Base-by-base conservation (phyloP, 2,797 vertebrate genomes). In the Ciconia nigra region DNA sequence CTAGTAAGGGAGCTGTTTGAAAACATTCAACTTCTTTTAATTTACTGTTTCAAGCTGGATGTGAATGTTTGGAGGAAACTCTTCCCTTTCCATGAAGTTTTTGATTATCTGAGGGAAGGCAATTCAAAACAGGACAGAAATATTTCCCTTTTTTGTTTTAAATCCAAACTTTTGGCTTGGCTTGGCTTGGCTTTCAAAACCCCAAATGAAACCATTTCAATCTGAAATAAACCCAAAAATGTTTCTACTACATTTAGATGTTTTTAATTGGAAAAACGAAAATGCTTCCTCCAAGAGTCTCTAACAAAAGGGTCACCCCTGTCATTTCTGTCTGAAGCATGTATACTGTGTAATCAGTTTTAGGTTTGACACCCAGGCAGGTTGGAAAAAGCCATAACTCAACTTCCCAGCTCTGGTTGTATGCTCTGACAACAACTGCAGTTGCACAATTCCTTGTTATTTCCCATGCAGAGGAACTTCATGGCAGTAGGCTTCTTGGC, bases 91-190 rank as follows among this genome's bases (percentile, higher is more conserved):
- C 83, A 66, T 52, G 73, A 83, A 90, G 85, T 49, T 80, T 80
- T 66, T 76, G 39, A 96, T 82, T 90, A 73, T 89, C 85, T 91
- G 62, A 62, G 59, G 91, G 87, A 97, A 91, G 41, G 66, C 54
- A 90, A 91, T 95, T 94, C 73, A 76, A 86, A 94, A 65, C 87
- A 94, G 72, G 57, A 78, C 69, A 95, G 76, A 93, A 94, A 86
- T 93, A 80, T 76, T 91, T 93, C 42, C 42, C 8, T 25, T 72
- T 35, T 83, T 62, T 82, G 28, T 77, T 92, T 93, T 62, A 87
- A 90, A 88, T 73, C 51, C 72, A 89, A 95, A 79, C 31, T 84
- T 66, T n/a, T 84, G 82, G n/a, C 74, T 96, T 79, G 88, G n/a
- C 74, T 96, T 79, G 88, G 69, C 81, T 91, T 76, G 28, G 26